These are phyloP conservation scores for Mercenaria mercenaria DNA, from an alignment of 1,140 invertebrate species.

Conservation along the genomic window DNA sequence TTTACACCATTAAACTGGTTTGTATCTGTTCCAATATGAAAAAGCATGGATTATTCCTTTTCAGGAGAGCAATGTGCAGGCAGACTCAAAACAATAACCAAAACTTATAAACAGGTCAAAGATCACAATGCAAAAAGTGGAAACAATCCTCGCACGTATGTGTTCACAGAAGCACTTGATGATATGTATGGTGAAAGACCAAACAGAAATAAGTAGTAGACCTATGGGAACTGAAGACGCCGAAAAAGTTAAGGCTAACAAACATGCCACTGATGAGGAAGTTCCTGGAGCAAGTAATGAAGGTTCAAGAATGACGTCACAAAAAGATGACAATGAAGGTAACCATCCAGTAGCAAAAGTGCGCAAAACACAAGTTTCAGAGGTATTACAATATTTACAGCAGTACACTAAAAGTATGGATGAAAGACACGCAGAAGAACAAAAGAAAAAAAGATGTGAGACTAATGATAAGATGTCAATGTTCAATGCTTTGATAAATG, in stretches of 20 bases:
- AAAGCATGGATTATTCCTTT: constrained; percentile 27
- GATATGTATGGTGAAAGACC: not conserved
- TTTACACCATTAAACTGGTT: no score
- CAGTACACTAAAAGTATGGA: constrained; percentile 1
- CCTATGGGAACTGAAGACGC: not conserved
- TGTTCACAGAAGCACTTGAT: not conserved
- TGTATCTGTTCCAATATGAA: no score
- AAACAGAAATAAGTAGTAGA: not conserved
- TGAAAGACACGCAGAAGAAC: constrained; percentile 1
- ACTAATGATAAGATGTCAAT: no score
- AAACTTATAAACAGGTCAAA: constrained; percentile 47
- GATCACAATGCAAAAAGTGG: constrained; percentile 30
- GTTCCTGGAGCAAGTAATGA: not conserved
- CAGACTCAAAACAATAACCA: constrained; percentile 19
- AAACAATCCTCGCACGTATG: not conserved
- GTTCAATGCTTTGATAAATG: no score
- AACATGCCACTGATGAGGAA: no score
- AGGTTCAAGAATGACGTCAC: not conserved
- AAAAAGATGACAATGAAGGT: not conserved
- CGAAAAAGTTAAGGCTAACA: no score
- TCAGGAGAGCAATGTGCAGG: constrained; percentile 22
- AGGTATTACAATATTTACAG: not conserved
- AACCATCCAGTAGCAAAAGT: not conserved
- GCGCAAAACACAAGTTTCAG: not conserved
- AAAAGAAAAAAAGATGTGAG: not conserved